Evolutionary conservation across 2,113 vertebrate species (phyloP), one percentile per base, ranked within the genome.

Genomic region (Actinemys pallida): DNA sequence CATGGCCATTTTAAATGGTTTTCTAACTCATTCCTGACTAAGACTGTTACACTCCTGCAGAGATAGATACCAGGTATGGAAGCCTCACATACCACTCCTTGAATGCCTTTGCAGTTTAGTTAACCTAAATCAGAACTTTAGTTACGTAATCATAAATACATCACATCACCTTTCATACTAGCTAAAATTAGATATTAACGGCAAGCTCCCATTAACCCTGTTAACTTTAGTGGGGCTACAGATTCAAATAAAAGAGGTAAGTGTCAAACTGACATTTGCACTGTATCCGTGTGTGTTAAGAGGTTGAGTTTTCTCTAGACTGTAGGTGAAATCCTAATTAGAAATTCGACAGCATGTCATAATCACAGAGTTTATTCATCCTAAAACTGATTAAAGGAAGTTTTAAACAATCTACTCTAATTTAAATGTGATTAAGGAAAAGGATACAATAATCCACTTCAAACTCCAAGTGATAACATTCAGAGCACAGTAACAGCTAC

Each of bases 31-130:
- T 50, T 45, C 11, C 29, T 1, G 14, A 35, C 50, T 0, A 16
- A 76, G 0, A 81, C 53, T 20, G 45, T 54, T 27, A 49, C 78
- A 20, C 4, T 52, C 56, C 16, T 0, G 6, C 75, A 81, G 76
- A n/a, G 22, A 49, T 53, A 53, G n/a, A 0, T 8, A 24, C 49
- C 13, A 49, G 42, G 13, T 4, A 11, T 10, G 10, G 0, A 17
- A 90, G 62, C 50, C 62, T 45, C 47, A 82, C 20, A 1, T 1
- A 83, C 5, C 17, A 50, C 54, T 90, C 31, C 59, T n/a, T 13
- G 27, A 42, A 22, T 1, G 4, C 35, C 31, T 83, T 54, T 52
- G n/a, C 22, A 17, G 10, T n/a, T 45, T 81, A 82, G 88, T 87
- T 3, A 83, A 49, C 27, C 13, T 4, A 42, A 45, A 42, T 22